Evolutionary conservation across 2,113 vertebrate species (phyloP).

Genomic region (Anseranas semipalmata): DNA sequence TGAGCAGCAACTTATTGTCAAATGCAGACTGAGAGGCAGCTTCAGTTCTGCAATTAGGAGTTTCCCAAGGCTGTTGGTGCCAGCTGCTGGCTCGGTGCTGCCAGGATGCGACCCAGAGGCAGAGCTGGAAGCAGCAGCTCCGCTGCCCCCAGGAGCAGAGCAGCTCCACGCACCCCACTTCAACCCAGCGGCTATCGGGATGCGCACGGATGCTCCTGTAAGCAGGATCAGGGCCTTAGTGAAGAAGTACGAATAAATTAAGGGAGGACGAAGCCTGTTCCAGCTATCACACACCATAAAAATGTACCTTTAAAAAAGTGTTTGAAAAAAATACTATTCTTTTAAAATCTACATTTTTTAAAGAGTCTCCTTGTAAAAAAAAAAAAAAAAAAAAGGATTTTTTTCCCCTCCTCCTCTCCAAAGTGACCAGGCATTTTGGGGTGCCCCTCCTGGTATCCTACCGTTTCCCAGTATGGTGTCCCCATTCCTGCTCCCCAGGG

Average conservation of each 20-base stretch:
- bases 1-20: neutral
- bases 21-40: accelerated
- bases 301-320: neutral
- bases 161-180: neutral
- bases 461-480: neutral
- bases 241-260: neutral
- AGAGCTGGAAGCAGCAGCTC: neutral
- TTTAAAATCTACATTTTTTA: neutral
- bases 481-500: neutral
- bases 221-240: neutral
- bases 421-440: neutral
- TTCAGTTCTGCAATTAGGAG: neutral
- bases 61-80: neutral
- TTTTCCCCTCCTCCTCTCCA: neutral
- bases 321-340: neutral
- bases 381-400: no score
- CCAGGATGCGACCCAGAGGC: neutral
- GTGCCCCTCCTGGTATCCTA: neutral
- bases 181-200: accelerated
- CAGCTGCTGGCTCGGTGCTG: neutral
- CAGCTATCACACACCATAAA: neutral
- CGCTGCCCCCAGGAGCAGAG: no score
- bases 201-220: accelerated
- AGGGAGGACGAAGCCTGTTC: neutral
- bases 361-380: neutral